phyloP scores from a whole-genome alignment of 1,140 invertebrate species.

The Thaumatotibia leucotreta region DNA sequence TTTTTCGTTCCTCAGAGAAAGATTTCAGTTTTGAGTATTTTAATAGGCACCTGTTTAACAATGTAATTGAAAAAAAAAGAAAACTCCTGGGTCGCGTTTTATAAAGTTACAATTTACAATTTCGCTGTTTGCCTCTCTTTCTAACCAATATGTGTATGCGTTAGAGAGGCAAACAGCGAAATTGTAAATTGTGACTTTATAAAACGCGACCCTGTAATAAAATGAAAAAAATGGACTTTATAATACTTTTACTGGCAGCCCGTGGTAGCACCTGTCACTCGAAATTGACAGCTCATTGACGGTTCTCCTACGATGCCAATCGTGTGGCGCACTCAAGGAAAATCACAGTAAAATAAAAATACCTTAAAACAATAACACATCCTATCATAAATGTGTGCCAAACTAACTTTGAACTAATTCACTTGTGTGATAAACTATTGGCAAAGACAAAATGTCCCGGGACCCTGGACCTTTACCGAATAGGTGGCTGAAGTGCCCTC shows the following conservation, averaged over 20 bases:
- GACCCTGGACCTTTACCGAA: slow-evolving; percentile 86
- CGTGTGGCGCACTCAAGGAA: not conserved
- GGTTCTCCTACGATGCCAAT: not conserved
- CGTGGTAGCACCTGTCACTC: not conserved
- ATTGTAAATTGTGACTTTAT: too few species aligned
- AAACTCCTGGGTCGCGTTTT: too few species aligned
- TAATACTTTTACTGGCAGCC: not conserved
- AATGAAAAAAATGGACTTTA: not conserved
- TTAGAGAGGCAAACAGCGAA: too few species aligned
- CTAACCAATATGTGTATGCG: too few species aligned
- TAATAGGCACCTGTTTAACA: too few species aligned
- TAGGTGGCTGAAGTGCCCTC: slow-evolving; percentile 94
- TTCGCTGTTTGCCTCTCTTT: too few species aligned
- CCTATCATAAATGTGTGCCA: not conserved
- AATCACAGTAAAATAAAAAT: not conserved
- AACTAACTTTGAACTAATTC: not conserved
- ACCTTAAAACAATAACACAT: not conserved
- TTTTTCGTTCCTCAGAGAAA: too few species aligned
- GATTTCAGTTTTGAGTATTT: too few species aligned
- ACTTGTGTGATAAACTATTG: not conserved
- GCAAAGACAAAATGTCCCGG: slow-evolving; percentile 33
- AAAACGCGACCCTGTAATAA: not conserved
- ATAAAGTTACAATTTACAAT: too few species aligned
- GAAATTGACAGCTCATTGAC: not conserved
- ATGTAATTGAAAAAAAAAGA: too few species aligned